Conservation (phyloP, 2,888 invertebrate genomes). For the Parnassius smintheus region DNA sequence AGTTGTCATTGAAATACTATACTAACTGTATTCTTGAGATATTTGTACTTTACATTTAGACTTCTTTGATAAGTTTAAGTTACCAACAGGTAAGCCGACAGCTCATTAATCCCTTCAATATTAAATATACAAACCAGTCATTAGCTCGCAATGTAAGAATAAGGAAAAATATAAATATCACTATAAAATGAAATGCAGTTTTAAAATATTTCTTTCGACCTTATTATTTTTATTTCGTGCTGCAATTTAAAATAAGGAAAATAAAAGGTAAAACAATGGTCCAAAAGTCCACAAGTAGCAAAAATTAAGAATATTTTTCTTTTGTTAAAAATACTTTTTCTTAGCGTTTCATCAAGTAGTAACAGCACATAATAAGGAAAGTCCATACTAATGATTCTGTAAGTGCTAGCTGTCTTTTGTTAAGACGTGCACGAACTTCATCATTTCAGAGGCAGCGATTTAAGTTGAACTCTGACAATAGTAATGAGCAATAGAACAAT, state of each 20-base stretch:
- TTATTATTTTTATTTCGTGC: neutral
- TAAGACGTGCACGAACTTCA: constrained; percentile 8
- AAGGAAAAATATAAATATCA: too few relatives aligned
- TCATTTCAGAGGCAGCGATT: constrained; percentile 12
- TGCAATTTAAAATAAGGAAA: neutral
- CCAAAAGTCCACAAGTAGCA: neutral
- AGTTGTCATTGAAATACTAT: too few relatives aligned
- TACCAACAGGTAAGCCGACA: too few relatives aligned
- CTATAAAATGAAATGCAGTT: neutral
- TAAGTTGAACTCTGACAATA: constrained; percentile 13
- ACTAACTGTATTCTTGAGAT: too few relatives aligned
- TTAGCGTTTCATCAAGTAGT: constrained; percentile 20
- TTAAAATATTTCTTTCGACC: neutral
- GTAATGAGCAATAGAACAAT: constrained; percentile 8
- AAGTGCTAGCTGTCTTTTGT: constrained; percentile 20
- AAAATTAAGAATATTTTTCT: constrained; percentile 1
- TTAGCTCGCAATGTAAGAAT: too few relatives aligned
- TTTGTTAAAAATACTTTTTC: constrained; percentile 1
- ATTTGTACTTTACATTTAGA: too few relatives aligned
- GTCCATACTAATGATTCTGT: constrained; percentile 21
- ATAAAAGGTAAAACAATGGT: neutral
- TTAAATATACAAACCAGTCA: too few relatives aligned
- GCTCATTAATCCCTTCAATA: too few relatives aligned
- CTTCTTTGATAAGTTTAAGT: too few relatives aligned
- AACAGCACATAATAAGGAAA: constrained; percentile 13